phyloP scores from a whole-genome alignment of 2,113 vertebrate species.

The Lathamus discolor region DNA sequence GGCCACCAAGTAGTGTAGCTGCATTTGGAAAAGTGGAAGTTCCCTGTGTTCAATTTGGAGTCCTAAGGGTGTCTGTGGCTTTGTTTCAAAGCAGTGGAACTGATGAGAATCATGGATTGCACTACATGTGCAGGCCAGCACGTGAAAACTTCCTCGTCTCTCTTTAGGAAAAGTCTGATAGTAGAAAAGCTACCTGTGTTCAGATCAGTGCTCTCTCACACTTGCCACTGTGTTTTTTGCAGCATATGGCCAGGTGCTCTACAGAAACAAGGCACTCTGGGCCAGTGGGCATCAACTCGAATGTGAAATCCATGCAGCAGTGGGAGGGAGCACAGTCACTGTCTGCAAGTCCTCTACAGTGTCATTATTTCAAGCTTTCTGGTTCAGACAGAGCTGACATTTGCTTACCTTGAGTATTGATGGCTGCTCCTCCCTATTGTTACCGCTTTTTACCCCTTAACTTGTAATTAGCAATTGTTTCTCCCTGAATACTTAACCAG shows the following conservation, averaged over 20 bases:
- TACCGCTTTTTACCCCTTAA: background rate
- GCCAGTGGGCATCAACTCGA: background rate
- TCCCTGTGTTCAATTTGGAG: rapidly evolving
- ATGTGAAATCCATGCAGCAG: background rate
- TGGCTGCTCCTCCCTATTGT: background rate
- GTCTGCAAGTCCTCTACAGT: background rate
- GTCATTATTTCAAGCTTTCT: background rate
- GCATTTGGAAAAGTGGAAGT: rapidly evolving
- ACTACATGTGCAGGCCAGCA: rapidly evolving
- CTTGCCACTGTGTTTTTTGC: background rate
- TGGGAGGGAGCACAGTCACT: background rate
- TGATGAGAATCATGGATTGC: background rate
- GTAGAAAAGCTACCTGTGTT: background rate
- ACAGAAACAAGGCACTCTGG: background rate
- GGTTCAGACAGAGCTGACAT: background rate
- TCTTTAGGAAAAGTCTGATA: background rate
- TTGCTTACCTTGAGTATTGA: background rate
- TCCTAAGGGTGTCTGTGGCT: rapidly evolving
- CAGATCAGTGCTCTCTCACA: background rate
- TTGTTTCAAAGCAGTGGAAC: background rate
- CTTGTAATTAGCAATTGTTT: background rate
- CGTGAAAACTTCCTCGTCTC: background rate
- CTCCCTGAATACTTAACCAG: background rate
- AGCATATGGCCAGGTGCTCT: rapidly evolving
- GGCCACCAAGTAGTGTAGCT: background rate